Evolutionary conservation across 2,113 vertebrate genomes (phyloP).

Genomic region (Pontoporia blainvillei): DNA sequence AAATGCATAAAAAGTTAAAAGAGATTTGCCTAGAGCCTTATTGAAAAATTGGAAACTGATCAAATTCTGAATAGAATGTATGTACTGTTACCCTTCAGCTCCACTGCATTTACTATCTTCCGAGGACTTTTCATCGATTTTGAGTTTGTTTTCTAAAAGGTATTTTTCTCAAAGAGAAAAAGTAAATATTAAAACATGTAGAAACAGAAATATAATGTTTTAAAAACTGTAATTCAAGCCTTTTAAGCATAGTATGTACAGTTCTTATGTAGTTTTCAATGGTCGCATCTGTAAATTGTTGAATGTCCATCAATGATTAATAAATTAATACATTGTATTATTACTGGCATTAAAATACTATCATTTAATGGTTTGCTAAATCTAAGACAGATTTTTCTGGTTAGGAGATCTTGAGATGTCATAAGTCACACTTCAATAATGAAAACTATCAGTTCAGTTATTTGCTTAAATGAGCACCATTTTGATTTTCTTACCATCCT

Average conservation of each 20-base stretch:
- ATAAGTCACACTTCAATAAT: background rate
- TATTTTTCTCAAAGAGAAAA: background rate
- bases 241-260: background rate
- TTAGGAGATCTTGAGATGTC: background rate
- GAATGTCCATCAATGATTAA: background rate
- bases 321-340: background rate
- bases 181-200: background rate
- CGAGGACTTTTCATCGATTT: background rate
- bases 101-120: background rate
- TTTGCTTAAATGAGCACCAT: slow-evolving; percentile 10
- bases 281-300: background rate
- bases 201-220: background rate
- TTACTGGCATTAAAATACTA: background rate
- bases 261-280: background rate
- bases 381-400: background rate
- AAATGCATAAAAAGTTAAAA: slow-evolving; percentile 2
- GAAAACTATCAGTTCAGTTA: background rate
- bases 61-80: background rate
- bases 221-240: background rate
- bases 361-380: background rate
- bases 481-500: background rate
- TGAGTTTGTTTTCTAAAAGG: slow-evolving; percentile 24
- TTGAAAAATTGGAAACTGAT: slow-evolving; percentile 28
- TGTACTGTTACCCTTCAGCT: background rate
- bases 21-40: slow-evolving; percentile 5